A percentile compares a stretch with the other conserved stretches of the same genome.
Conservation (phyloP, 2,797 vertebrate genomes). For the Limosa lapponica region DNA sequence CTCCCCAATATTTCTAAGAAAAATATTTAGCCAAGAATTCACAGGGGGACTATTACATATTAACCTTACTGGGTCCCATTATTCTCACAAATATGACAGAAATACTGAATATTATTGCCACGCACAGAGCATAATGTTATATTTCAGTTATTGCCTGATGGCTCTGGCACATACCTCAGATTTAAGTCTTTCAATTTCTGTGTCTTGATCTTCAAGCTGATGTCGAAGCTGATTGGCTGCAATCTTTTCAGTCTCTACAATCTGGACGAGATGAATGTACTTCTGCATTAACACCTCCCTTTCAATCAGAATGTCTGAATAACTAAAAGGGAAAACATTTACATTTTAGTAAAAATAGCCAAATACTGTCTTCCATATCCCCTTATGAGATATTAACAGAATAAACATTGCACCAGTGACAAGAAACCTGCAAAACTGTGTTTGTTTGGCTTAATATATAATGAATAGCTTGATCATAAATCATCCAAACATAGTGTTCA, state of each 20-base stretch:
- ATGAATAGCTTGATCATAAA: not conserved
- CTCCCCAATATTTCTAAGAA: not conserved
- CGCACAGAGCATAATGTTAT: not conserved
- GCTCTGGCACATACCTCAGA: slow-evolving; percentile 83
- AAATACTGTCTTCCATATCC: not conserved
- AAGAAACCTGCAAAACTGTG: not conserved
- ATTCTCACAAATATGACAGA: not conserved
- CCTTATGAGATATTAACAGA: not conserved
- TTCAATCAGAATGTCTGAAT: slow-evolving; percentile 93
- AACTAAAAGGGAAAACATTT: slow-evolving; percentile 77
- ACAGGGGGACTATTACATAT: accelerated
- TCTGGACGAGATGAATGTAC: slow-evolving; percentile 97
- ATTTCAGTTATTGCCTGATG: too few relatives aligned
- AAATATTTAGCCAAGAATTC: not conserved
- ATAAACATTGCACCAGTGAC: not conserved
- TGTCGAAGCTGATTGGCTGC: slow-evolving; percentile 95
- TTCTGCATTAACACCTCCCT: slow-evolving; percentile 98
- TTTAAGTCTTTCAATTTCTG: slow-evolving; percentile 95
- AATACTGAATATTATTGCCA: not conserved
- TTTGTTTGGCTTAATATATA: not conserved
- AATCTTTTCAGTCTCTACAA: slow-evolving; percentile 96
- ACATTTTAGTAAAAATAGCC: slow-evolving; percentile 16
- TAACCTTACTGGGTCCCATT: not conserved
- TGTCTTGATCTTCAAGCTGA: slow-evolving; percentile 97
- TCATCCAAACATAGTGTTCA: not conserved